A percentile compares a stretch with the other conserved stretches of the same genome.
Evolutionary conservation across 2,888 invertebrate genomes (phyloP).

Genomic region (Lucinisca nassula): DNA sequence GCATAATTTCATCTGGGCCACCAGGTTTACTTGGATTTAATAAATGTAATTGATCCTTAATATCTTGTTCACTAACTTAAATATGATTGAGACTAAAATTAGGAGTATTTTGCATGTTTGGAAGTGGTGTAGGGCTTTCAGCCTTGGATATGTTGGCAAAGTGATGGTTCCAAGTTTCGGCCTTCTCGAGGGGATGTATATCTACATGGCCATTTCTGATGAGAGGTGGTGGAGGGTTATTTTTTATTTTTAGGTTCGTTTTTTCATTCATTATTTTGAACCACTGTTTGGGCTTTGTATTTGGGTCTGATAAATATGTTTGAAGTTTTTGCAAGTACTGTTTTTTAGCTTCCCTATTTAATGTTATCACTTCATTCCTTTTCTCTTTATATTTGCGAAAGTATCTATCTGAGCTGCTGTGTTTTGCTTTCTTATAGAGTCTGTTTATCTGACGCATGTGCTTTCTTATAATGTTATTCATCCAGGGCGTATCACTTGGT

Average conservation of each 20-base stretch:
- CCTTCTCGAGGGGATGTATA: background rate
- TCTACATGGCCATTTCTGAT: background rate
- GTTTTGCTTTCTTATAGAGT: background rate
- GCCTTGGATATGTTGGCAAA: background rate
- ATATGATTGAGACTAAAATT: background rate
- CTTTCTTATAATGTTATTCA: background rate
- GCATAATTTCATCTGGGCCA: background rate
- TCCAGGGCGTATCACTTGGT: background rate
- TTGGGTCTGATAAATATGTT: background rate
- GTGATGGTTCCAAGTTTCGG: background rate
- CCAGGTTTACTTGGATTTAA: background rate
- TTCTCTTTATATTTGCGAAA: background rate
- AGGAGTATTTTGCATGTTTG: background rate
- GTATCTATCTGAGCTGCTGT: background rate
- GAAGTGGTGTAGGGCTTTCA: background rate
- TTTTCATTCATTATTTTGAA: background rate
- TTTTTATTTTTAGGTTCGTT: background rate
- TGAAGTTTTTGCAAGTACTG: background rate
- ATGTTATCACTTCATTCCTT: background rate
- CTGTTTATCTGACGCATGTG: background rate
- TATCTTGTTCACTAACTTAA: background rate
- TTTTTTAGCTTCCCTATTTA: background rate
- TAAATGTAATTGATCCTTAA: background rate
- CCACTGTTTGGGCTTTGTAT: background rate
- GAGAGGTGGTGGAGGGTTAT: background rate